These are phyloP conservation scores for Papilio demoleus DNA, from an alignment of 2,888 invertebrate species.

Conservation along the genomic window DNA sequence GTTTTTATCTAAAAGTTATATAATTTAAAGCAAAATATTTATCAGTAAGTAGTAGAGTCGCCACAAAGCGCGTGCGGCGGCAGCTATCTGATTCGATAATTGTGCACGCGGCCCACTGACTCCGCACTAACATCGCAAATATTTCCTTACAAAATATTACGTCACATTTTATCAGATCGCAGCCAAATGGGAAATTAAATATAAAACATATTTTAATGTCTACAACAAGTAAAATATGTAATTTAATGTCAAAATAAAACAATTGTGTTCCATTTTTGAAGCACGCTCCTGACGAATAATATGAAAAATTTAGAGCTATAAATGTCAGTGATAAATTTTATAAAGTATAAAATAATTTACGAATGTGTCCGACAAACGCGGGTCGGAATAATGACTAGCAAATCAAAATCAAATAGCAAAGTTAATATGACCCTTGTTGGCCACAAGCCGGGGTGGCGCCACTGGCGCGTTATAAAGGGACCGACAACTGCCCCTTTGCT, in stretches of 20 bases:
- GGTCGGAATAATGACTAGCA: conserved; percentile 2
- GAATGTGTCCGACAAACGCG: background rate
- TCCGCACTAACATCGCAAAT: conserved; percentile 41
- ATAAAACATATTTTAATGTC: background rate
- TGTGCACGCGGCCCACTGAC: conserved; percentile 45
- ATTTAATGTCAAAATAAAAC: background rate
- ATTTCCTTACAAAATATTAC: conserved; percentile 7
- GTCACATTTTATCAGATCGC: background rate
- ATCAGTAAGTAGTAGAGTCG: background rate
- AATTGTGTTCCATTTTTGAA: no score
- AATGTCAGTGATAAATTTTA: background rate
- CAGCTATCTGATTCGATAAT: conserved; percentile 44
- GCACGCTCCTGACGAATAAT: no score
- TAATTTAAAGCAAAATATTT: background rate
- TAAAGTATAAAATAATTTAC: background rate
- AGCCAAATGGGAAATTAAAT: background rate
- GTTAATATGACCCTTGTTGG: conserved; percentile 16
- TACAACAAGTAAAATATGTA: background rate
- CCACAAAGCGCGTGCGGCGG: background rate
- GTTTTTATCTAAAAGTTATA: background rate
- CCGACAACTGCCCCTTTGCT: conserved; percentile 1
- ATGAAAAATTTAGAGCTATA: background rate
- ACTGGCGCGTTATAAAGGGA: background rate
- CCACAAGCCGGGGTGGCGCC: conserved; percentile 6
- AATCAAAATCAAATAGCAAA: conserved; percentile 31